Evolutionary conservation across 2,113 vertebrate genomes (phyloP).

Genomic region (Trochalopteron elliotii): DNA sequence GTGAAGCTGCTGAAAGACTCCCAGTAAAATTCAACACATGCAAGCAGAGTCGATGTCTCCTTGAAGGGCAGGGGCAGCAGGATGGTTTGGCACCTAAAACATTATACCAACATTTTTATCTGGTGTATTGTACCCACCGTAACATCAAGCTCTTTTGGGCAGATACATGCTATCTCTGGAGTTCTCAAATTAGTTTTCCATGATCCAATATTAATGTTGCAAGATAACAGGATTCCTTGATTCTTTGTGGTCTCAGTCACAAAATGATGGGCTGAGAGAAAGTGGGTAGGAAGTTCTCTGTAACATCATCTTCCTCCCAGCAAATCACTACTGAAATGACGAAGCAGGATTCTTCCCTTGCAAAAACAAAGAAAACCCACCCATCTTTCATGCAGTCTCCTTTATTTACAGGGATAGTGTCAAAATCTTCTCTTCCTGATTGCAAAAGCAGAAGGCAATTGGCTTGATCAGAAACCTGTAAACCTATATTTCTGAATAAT

Average conservation of each 20-base stretch:
- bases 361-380: neutral
- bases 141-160: neutral
- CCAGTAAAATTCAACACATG: neutral
- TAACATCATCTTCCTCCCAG: neutral
- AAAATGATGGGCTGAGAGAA: neutral
- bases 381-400: neutral
- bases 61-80: neutral
- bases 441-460: neutral
- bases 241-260: neutral
- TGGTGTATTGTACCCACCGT: neutral
- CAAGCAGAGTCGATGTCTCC: neutral
- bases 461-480: neutral
- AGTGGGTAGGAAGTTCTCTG: neutral
- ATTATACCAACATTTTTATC: neutral
- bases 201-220: neutral
- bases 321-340: neutral
- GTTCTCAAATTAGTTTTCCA: neutral
- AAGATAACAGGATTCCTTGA: neutral
- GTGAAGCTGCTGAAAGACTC: neutral
- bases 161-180: neutral
- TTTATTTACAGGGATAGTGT: neutral
- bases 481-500: neutral
- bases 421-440: neutral
- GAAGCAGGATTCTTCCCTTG: neutral
- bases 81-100: neutral